Base-by-base conservation (phyloP, 2,113 vertebrate species). In the Istiophorus platypterus region DNA sequence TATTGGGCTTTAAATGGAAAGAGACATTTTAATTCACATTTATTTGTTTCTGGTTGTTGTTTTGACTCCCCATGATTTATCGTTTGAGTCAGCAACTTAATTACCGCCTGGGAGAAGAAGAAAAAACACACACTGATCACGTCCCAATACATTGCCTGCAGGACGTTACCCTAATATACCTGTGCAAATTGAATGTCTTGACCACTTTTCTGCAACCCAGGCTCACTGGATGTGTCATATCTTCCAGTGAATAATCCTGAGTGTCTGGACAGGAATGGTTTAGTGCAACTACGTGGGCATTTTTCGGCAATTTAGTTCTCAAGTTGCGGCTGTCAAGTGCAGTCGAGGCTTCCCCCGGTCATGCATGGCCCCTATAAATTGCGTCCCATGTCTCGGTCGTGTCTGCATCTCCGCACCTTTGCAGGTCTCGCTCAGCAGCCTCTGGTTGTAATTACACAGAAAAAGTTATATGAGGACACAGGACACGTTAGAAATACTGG, bases 301-400 rank as follows among this genome's bases (percentile, higher is more conserved):
- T 89, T 89, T 89, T 83, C n/a, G 57, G 78, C 82, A 80, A 90
- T 93, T 92, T 91, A 73, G 57, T 81, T 91, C 86, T 91, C 72
- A 89, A 80, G 86, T 92, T 90, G 87, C 80, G 1, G 77, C 90
- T 85, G 87, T 90, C 85, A 63, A 34, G 71, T 34, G 26, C 79
- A 76, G 83, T 89, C 75, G 71, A 80, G 72, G 63, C 61, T 78
- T 81, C 80, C 68, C 76, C 78, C 79, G 72, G 81, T 81, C 80
- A 52, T 59, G 64, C 63, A 52, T 34, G 74, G 75, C 70, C 75
- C 74, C 78, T 29, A n/a, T 56, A 88, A 86, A 86, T 82, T 76
- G 75, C 29, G 77, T 68, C 78, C 81, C 67, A 72, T 84, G 85
- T 86, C 78, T 88, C 76, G 75, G 51, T 86, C 73, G 64, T 74